A percentile compares a stretch with the other conserved stretches of the same genome.
phyloP scores from a whole-genome alignment of 2,113 vertebrate genomes.

The Megaceryle torquata region DNA sequence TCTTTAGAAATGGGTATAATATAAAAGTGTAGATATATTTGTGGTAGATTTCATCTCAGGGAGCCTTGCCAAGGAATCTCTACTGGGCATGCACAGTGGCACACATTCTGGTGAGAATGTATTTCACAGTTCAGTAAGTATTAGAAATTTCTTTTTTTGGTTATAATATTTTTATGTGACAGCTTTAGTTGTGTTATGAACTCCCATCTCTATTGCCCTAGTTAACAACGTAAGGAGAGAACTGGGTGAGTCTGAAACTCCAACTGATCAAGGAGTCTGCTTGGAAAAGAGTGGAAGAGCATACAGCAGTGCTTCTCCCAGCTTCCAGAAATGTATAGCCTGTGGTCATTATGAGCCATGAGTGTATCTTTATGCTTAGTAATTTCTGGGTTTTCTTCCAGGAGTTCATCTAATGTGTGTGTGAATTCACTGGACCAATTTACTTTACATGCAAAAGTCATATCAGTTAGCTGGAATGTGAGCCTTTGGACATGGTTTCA shows the following conservation, averaged over 20 bases:
- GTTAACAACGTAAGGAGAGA: neutral
- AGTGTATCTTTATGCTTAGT: neutral
- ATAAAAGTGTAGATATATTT: neutral
- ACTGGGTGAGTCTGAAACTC: neutral
- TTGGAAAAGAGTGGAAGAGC: neutral
- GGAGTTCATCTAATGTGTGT: neutral
- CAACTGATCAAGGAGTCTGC: neutral
- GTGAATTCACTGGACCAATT: neutral
- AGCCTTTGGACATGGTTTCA: neutral
- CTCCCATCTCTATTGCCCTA: neutral
- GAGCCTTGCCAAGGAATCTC: neutral
- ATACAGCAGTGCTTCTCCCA: neutral
- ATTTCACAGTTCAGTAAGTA: neutral
- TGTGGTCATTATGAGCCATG: accelerated
- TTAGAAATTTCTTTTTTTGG: neutral
- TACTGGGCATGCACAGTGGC: neutral
- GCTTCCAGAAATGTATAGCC: neutral
- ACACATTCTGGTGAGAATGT: neutral
- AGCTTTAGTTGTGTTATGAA: neutral
- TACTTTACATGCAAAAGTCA: neutral
- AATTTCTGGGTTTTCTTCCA: neutral
- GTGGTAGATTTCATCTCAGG: neutral
- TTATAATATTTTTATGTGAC: neutral
- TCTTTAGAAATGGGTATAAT: neutral
- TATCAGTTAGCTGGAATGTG: neutral